phyloP scores from a whole-genome alignment of 2,113 vertebrate species.

The Silurus meridionalis region DNA sequence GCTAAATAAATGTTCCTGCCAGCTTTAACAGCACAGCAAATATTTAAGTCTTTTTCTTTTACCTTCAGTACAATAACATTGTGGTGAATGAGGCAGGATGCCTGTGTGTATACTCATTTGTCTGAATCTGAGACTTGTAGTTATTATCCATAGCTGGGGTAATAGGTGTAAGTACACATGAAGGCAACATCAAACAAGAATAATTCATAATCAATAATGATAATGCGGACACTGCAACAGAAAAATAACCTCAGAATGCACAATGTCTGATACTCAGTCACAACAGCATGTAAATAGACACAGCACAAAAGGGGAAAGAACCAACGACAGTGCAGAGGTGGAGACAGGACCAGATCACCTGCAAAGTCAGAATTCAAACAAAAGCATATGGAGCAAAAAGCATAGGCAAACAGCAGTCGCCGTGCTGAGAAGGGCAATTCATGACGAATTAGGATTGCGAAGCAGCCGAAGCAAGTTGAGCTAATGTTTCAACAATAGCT shows the following conservation, averaged over 20 bases:
- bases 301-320: too few relatives aligned
- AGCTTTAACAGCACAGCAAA: not conserved
- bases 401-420: not conserved
- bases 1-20: not conserved
- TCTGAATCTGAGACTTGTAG: not conserved
- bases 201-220: not conserved
- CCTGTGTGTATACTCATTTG: not conserved
- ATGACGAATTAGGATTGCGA: not conserved
- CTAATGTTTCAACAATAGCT: not conserved
- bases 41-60: not conserved
- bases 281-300: not conserved
- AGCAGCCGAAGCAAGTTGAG: not conserved
- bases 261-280: not conserved
- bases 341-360: not conserved
- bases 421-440: not conserved
- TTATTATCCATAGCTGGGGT: not conserved
- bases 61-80: not conserved
- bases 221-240: not conserved
- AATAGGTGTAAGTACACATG: not conserved
- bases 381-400: not conserved
- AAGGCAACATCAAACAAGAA: not conserved
- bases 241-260: not conserved
- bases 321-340: not conserved
- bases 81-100: not conserved
- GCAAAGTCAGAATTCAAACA: not conserved